Evolutionary conservation across 2,113 vertebrate genomes (phyloP).

Genomic region (Neotoma lepida): DNA sequence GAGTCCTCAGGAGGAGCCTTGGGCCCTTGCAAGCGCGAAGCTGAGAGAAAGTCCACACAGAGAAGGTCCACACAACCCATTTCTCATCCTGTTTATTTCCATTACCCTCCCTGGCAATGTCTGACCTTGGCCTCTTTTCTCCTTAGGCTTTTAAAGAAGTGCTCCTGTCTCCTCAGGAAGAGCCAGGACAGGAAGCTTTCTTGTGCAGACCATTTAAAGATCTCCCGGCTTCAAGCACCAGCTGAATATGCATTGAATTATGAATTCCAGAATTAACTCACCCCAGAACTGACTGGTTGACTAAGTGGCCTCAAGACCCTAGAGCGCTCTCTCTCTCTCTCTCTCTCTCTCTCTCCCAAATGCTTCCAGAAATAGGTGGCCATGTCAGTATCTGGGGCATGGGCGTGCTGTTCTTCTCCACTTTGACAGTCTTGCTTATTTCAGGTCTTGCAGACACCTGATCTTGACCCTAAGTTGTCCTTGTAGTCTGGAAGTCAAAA

Average conservation of each 20-base stretch:
- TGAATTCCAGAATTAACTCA: slow-evolving; percentile 53
- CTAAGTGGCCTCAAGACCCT: background rate
- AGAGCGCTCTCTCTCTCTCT: slow-evolving; percentile 11
- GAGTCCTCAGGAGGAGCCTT: background rate
- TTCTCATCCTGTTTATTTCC: background rate
- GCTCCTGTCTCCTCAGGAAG: slow-evolving; percentile 57
- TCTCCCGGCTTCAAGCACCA: slow-evolving; percentile 56
- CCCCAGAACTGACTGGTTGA: slow-evolving; percentile 53
- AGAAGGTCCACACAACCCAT: background rate
- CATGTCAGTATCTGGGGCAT: background rate
- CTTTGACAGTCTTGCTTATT: slow-evolving; percentile 63
- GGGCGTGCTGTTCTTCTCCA: background rate
- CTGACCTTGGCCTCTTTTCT: slow-evolving; percentile 78
- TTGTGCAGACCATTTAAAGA: slow-evolving; percentile 70
- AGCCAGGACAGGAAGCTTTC: slow-evolving; percentile 30
- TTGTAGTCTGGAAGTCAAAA: slow-evolving; percentile 65
- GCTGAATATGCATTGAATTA: slow-evolving; percentile 71
- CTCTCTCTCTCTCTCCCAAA: too few relatives aligned
- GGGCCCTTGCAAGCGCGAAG: background rate
- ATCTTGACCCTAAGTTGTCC: slow-evolving; percentile 69
- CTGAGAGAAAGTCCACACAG: slow-evolving; percentile 33
- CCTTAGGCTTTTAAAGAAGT: slow-evolving; percentile 34
- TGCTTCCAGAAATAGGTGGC: background rate
- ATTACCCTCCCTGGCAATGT: slow-evolving; percentile 46
- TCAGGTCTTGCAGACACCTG: slow-evolving; percentile 55